Percentiles rank a stretch among this genome's conserved stretches.
Evolutionary conservation across 2,888 invertebrate genomes (phyloP).

Genomic region (Ochropacha duplaris): DNA sequence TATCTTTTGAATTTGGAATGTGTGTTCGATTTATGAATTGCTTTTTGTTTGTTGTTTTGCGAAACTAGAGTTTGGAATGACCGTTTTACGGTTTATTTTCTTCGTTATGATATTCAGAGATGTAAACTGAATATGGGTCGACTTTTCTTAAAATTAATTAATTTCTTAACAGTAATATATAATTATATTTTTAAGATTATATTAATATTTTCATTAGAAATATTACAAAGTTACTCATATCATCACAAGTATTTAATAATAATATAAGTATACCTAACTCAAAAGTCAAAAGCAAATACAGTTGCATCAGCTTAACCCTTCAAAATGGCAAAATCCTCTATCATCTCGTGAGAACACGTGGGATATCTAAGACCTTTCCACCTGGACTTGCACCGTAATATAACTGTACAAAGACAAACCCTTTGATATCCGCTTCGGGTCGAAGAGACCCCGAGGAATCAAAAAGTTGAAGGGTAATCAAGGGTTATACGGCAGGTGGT

Average conservation of each 20-base stretch:
- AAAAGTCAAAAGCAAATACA: conserved; percentile 40
- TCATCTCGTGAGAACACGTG: conserved; percentile 73
- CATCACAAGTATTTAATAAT: no score
- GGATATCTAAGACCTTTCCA: conserved; percentile 50
- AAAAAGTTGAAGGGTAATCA: conserved; percentile 58
- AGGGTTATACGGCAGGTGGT: conserved; percentile 74
- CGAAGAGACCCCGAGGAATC: conserved; percentile 52
- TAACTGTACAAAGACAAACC: conserved; percentile 71
- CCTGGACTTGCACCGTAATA: conserved; percentile 68
- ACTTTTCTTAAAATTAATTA: no score
- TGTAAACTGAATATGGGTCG: no score
- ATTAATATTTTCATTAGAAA: background rate
- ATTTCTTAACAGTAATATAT: no score
- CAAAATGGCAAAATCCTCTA: conserved; percentile 52
- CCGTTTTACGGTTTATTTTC: background rate
- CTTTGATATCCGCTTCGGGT: conserved; percentile 66
- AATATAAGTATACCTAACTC: no score
- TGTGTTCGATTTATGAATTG: conserved; percentile 7
- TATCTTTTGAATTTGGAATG: conserved; percentile 42
- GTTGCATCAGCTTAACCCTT: conserved; percentile 55
- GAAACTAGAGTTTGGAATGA: background rate
- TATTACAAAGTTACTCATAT: background rate
- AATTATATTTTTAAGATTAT: no score
- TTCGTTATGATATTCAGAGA: background rate
- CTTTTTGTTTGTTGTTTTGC: background rate